Evolutionary conservation across 1,140 invertebrate species (phyloP), one percentile per base, ranked within the genome.

Genomic region (Chironomus tepperi): DNA sequence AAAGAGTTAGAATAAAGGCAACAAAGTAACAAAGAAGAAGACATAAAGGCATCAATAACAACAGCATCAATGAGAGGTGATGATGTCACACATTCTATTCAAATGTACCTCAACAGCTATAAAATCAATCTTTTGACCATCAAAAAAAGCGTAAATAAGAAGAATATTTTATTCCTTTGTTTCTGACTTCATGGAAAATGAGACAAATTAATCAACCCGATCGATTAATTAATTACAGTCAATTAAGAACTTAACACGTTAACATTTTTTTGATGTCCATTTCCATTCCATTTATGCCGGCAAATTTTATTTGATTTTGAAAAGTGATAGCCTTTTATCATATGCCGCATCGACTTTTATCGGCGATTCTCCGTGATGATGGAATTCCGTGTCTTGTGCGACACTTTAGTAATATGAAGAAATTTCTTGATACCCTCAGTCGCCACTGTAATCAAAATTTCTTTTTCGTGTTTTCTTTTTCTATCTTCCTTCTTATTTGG

Each of bases 211-310:
- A 70, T 70, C 65, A 70, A 70, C 7, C 6, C 16, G n/a, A 70
- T 70, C 19, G 65, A 70, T 18, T 70, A 70, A 70, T 70, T 70
- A 70, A 70, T 70, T 70, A 70, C 65, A 70, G 8, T 70, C 65
- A 70, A 70, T 70, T 70, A 70, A 70, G 18, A 19, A 70, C 18
- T 70, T 70, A 70, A 70, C 65, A 70, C 65, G n/a, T 21, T 18
- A 57, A 70, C 16, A 70, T 12, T 57, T 57, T 57, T n/a, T 12
- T 57, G 47, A 57, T 57, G 47, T 57, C 47, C n/a, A 12, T 57
- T 57, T 57, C n/a, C n/a, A n/a, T n/a, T 34, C 24, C 24, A 34
- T 34, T 34, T 34, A 34, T 34, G 24, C 24, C 24, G 24, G 24
- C 24, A 34, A 34, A 34, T 34, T 34, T 34, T 34, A 34, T 34